Percentiles rank a stretch among this genome's conserved stretches.
These are phyloP conservation scores for Brachionus sp. DNA, from an alignment of 1,140 invertebrate species.

Conservation along the genomic window DNA sequence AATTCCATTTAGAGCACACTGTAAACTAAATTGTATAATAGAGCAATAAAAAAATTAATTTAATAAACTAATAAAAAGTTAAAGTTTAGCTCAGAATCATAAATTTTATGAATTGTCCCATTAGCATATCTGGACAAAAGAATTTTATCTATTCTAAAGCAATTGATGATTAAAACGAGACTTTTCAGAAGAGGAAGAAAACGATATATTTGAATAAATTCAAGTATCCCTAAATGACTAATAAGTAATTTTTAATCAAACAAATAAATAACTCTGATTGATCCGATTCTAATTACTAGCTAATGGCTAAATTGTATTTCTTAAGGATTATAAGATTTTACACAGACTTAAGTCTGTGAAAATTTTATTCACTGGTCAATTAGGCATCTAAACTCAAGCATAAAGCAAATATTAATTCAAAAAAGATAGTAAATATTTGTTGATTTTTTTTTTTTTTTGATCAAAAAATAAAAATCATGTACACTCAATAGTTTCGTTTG, in stretches of 20 bases:
- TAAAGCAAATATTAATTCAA: constrained; percentile 9
- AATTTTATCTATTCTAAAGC: background rate
- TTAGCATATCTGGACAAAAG: background rate
- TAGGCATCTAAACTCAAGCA: background rate
- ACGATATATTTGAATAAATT: constrained; percentile 1
- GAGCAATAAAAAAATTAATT: background rate
- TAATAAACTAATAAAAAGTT: background rate
- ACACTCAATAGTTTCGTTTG: background rate
- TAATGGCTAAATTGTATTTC: background rate
- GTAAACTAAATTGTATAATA: background rate
- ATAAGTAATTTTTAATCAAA: constrained; percentile 4
- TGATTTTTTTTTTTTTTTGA: background rate
- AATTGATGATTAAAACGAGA: background rate
- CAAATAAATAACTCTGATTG: constrained; percentile 1
- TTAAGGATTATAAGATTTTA: background rate
- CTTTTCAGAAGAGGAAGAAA: background rate
- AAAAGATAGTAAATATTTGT: constrained; percentile 25
- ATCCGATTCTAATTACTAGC: background rate
- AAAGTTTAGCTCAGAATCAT: background rate
- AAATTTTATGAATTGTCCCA: background rate
- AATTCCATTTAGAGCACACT: background rate
- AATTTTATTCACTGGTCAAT: background rate
- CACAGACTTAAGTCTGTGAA: background rate
- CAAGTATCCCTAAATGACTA: background rate
- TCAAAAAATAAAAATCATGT: constrained; percentile 8